These are phyloP conservation scores for Tokudaia tokunoshimensis DNA, from an alignment of 2,797 vertebrate species.

Conservation along the genomic window DNA sequence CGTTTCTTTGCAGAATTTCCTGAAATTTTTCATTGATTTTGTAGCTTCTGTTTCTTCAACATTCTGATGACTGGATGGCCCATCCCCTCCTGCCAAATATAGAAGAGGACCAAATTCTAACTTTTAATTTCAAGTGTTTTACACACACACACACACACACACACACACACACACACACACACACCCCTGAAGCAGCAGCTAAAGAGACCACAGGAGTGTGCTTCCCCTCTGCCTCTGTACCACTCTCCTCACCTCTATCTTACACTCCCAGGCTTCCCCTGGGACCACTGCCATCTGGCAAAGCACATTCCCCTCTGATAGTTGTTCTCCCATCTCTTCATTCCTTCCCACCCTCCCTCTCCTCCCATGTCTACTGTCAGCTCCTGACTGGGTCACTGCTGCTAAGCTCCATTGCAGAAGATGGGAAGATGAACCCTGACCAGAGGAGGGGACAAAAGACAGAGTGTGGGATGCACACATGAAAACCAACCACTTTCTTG, in stretches of 20 bases:
- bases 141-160: too few species aligned
- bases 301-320: background rate
- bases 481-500: background rate
- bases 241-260: background rate
- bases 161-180: background rate
- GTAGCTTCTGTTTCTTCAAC: background rate
- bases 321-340: background rate
- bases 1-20: background rate
- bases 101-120: background rate
- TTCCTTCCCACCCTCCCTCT: background rate
- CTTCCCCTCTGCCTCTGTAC: too few species aligned
- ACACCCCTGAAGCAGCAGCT: background rate
- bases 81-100: background rate
- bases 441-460: background rate
- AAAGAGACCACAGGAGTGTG: background rate
- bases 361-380: background rate
- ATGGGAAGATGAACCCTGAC: background rate
- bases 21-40: background rate
- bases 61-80: background rate
- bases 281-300: background rate
- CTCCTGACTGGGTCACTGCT: background rate
- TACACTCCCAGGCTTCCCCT: background rate
- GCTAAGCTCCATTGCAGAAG: background rate
- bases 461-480: background rate
- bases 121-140: background rate